These are phyloP conservation scores for Oscheius sp. DNA, from an alignment of 2,888 invertebrate genomes.

Conservation along the genomic window DNA sequence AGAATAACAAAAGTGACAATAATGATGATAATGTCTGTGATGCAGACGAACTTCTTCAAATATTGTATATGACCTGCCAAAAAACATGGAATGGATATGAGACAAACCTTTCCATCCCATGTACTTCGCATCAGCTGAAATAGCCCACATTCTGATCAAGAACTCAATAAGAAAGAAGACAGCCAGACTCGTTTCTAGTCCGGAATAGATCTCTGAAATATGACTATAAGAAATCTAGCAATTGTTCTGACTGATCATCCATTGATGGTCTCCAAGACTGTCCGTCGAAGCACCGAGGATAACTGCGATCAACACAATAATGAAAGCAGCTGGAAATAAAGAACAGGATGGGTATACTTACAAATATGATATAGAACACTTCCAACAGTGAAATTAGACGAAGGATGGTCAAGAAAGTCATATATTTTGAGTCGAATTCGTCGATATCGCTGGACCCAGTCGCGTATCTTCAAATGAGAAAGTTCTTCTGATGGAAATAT, in stretches of 20 bases:
- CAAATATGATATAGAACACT: slow-evolving; percentile 48
- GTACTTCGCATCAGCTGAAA: slow-evolving; percentile 60
- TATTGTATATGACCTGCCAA: slow-evolving; percentile 52
- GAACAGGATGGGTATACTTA: neutral
- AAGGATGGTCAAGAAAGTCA: slow-evolving; percentile 55
- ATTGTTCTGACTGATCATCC: neutral
- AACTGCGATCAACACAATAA: slow-evolving; percentile 41
- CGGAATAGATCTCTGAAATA: slow-evolving; percentile 36
- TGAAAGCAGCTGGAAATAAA: slow-evolving; percentile 41
- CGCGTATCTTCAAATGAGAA: slow-evolving; percentile 13
- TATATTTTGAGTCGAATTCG: slow-evolving; percentile 48
- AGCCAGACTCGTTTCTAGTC: slow-evolving; percentile 55
- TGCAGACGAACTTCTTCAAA: slow-evolving; percentile 46
- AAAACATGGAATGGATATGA: neutral
- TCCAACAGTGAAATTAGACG: slow-evolving; percentile 35
- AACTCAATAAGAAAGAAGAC: slow-evolving; percentile 61
- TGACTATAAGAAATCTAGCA: neutral
- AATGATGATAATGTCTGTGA: slow-evolving; percentile 60
- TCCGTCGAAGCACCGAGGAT: slow-evolving; percentile 45
- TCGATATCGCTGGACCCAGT: slow-evolving; percentile 21
- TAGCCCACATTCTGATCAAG: slow-evolving; percentile 57
- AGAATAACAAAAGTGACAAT: slow-evolving; percentile 56
- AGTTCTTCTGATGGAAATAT: neutral
- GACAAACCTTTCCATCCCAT: slow-evolving; percentile 46
- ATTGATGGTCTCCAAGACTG: slow-evolving; percentile 34